Evolutionary conservation across 2,888 invertebrate species (phyloP).

Genomic region (Parelbella ahira): DNA sequence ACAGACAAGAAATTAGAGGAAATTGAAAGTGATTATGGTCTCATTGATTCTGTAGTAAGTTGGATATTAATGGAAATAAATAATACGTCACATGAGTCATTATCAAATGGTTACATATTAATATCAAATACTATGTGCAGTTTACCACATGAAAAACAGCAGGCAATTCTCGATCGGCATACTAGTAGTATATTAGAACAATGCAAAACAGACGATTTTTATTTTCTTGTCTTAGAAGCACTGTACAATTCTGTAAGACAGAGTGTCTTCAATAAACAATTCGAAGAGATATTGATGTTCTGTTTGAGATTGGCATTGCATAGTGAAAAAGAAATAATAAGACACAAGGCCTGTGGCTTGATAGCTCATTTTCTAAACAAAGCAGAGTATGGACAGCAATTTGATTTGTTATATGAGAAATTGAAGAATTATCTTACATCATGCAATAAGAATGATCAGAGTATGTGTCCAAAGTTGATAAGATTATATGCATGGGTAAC

Average conservation of each 20-base stretch:
- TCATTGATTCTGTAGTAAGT: slow-evolving; percentile 57
- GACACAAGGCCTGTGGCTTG: slow-evolving; percentile 67
- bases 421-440: slow-evolving; percentile 46
- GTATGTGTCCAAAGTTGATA: slow-evolving; percentile 49
- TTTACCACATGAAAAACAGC: slow-evolving; percentile 55
- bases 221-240: slow-evolving; percentile 71
- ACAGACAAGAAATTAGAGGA: slow-evolving; percentile 53
- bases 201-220: slow-evolving; percentile 45
- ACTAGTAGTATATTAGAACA: slow-evolving; percentile 45
- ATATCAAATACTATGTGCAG: slow-evolving; percentile 59
- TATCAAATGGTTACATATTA: slow-evolving; percentile 52
- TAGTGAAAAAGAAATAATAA: slow-evolving; percentile 48
- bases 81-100: slow-evolving; percentile 37
- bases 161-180: slow-evolving; percentile 45
- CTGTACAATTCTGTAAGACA: slow-evolving; percentile 71
- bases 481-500: slow-evolving; percentile 64
- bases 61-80: slow-evolving; percentile 59
- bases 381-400: slow-evolving; percentile 57
- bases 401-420: slow-evolving; percentile 58
- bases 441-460: slow-evolving; percentile 41
- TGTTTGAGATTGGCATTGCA: slow-evolving; percentile 56
- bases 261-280: slow-evolving; percentile 50
- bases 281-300: slow-evolving; percentile 53
- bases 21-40: slow-evolving; percentile 67
- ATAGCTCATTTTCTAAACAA: slow-evolving; percentile 82